Percentiles rank a stretch among this genome's conserved stretches.
Evolutionary conservation across 2,797 vertebrate genomes (phyloP).

Genomic region (Macropus fuliginosus): DNA sequence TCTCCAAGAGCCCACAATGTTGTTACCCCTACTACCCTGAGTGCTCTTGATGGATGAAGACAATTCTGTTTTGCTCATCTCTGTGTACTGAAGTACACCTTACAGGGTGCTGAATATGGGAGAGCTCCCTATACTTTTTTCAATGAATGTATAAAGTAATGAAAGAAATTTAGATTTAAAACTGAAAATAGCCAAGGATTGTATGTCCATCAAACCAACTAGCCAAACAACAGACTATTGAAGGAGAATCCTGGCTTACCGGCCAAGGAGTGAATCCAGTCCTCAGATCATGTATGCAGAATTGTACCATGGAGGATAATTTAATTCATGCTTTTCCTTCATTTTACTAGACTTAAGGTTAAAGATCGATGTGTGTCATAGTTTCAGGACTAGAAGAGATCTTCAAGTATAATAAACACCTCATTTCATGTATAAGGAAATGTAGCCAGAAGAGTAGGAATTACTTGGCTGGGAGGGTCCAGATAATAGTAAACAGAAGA

Average conservation of each 20-base stretch:
- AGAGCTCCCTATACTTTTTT: not conserved
- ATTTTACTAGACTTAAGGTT: slow-evolving; percentile 38
- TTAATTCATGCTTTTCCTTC: slow-evolving; percentile 3
- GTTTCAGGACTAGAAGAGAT: not conserved
- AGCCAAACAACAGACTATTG: not conserved
- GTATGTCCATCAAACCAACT: not conserved
- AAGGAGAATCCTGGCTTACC: not conserved
- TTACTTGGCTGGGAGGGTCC: not conserved
- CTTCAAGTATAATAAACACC: not conserved
- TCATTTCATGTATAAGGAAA: not conserved
- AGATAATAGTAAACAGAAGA: not conserved
- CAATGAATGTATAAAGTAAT: not conserved
- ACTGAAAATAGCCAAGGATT: not conserved
- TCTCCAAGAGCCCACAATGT: not conserved
- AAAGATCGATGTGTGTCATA: slow-evolving; percentile 11
- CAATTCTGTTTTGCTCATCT: not conserved
- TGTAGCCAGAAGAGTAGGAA: not conserved
- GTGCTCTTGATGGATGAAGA: not conserved
- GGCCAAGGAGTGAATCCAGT: not conserved
- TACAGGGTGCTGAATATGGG: not conserved
- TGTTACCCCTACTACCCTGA: not conserved
- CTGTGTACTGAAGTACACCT: not conserved
- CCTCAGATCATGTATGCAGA: not conserved
- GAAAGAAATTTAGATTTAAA: not conserved
- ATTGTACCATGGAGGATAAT: not conserved